Conservation (phyloP, 2,797 vertebrate genomes). For the Enteromius thamalakanensis region DNA sequence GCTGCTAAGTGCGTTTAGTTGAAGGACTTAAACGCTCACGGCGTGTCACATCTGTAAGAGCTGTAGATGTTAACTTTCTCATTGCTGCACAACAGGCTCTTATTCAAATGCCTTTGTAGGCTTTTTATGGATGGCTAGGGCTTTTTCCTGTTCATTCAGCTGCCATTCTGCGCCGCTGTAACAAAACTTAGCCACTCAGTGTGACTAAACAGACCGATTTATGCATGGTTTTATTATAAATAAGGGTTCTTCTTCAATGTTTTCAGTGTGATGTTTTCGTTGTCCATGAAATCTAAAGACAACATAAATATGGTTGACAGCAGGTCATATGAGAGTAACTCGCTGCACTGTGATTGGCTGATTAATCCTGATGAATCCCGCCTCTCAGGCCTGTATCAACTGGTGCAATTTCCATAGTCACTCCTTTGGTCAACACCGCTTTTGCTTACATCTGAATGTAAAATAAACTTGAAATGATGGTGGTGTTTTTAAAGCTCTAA, state of each 20-base stretch:
- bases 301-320: background rate
- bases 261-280: background rate
- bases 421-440: background rate
- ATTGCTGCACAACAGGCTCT: constrained; percentile 18
- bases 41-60: constrained; percentile 37
- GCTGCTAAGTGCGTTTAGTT: constrained; percentile 60
- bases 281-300: background rate
- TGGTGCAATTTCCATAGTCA: background rate
- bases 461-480: background rate
- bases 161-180: constrained; percentile 40
- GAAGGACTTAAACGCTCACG: constrained; percentile 53
- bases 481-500: background rate
- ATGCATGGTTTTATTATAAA: background rate
- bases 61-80: constrained; percentile 59
- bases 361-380: background rate
- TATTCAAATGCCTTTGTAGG: constrained; percentile 7
- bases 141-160: constrained; percentile 40
- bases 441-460: background rate
- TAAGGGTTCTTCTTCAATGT: background rate
- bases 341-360: background rate
- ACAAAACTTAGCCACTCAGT: constrained; percentile 55
- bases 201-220: constrained; percentile 52
- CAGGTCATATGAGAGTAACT: background rate
- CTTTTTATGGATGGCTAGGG: constrained; percentile 21
- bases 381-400: background rate